Conservation (phyloP, 2,888 invertebrate species). For the Ophion costatus region DNA sequence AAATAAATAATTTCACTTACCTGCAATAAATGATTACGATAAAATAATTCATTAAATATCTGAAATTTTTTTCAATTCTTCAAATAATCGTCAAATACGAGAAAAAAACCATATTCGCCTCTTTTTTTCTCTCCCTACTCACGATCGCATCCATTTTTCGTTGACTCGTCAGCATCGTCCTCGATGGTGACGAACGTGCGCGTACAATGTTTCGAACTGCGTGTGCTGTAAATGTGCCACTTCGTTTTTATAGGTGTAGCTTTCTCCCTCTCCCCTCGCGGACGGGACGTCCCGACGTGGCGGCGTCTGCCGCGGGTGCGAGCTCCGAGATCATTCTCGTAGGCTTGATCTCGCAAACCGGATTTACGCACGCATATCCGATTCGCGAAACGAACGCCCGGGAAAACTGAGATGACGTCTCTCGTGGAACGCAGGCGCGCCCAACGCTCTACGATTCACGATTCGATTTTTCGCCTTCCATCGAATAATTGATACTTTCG, state of each 20-base stretch:
- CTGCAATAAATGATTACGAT: too few species aligned
- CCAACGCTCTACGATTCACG: neutral
- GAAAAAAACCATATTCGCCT: neutral
- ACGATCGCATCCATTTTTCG: constrained; percentile 74
- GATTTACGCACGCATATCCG: constrained; percentile 67
- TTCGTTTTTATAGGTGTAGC: constrained; percentile 79
- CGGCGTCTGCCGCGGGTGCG: neutral
- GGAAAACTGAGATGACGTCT: neutral
- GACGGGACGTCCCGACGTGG: neutral
- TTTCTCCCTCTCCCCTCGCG: constrained; percentile 76
- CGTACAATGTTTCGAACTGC: constrained; percentile 74
- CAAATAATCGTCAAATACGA: neutral
- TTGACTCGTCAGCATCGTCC: constrained; percentile 18
- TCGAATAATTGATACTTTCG: too few species aligned
- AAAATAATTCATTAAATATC: too few species aligned
- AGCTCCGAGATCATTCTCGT: constrained; percentile 12
- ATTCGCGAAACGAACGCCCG: constrained; percentile 62
- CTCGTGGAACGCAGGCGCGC: neutral
- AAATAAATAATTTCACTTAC: too few species aligned
- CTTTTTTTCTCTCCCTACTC: constrained; percentile 68
- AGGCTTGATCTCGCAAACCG: constrained; percentile 65
- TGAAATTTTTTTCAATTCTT: neutral
- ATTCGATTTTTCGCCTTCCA: neutral
- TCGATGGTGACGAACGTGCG: constrained; percentile 45
- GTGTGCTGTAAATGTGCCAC: constrained; percentile 71